phyloP scores from a whole-genome alignment of 2,888 invertebrate species.

The Nasonia oneida region DNA sequence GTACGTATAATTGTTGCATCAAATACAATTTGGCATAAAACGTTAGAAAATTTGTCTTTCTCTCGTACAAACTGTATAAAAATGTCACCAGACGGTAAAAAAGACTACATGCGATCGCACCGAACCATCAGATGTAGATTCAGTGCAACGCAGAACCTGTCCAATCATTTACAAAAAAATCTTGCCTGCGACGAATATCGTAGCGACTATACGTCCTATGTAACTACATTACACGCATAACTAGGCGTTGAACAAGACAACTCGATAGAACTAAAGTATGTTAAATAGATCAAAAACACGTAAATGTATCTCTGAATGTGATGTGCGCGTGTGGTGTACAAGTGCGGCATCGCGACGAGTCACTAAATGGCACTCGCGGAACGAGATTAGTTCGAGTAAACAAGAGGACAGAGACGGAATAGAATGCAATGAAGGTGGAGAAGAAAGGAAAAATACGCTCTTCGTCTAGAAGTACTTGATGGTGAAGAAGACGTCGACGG shows the following conservation, averaged over 20 bases:
- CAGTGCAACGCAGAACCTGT: neutral
- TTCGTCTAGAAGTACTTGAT: slow-evolving; percentile 77
- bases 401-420: neutral
- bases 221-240: neutral
- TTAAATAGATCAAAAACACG: neutral
- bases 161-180: slow-evolving; percentile 31
- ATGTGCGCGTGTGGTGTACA: slow-evolving; percentile 6
- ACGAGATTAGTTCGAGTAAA: neutral
- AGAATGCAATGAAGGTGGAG: neutral
- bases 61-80: neutral
- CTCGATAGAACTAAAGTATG: neutral
- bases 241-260: slow-evolving; percentile 8
- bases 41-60: neutral
- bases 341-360: slow-evolving; percentile 13
- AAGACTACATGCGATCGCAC: neutral
- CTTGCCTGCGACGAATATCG: neutral
- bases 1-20: neutral
- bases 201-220: neutral
- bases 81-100: neutral
- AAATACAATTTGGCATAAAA: neutral
- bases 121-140: neutral
- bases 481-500: slow-evolving; percentile 83
- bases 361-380: slow-evolving; percentile 44
- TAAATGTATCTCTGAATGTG: neutral
- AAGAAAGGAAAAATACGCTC: neutral